These are phyloP conservation scores for Fundulus diaphanus DNA, from an alignment of 2,797 vertebrate species.

Conservation along the genomic window DNA sequence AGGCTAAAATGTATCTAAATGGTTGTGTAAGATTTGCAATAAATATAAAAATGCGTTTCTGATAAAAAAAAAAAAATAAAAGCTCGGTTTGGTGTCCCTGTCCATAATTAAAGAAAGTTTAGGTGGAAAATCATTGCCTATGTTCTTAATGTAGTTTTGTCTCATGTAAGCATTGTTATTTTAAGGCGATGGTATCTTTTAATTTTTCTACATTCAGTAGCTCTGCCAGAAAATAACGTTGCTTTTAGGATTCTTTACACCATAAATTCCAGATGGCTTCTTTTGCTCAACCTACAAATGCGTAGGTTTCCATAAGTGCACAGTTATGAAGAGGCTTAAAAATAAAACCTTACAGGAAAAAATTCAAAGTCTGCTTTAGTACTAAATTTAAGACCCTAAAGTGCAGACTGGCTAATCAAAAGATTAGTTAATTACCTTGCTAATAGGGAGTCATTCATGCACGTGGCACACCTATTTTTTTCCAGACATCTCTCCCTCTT, in stretches of 20 bases:
- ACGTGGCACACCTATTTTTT: constrained; percentile 11
- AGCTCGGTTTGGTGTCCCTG: too few relatives aligned
- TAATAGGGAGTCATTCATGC: constrained; percentile 40
- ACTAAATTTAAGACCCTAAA: constrained; percentile 16
- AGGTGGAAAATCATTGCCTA: too few relatives aligned
- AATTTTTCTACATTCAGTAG: background rate
- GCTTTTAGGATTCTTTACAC: background rate
- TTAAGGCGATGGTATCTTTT: background rate
- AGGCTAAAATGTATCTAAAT: too few relatives aligned
- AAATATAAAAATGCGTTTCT: too few relatives aligned
- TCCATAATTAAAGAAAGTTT: too few relatives aligned
- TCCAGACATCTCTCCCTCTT: background rate
- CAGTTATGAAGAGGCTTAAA: background rate
- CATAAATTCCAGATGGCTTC: background rate
- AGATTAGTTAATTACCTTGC: constrained; percentile 41
- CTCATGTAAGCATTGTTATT: background rate
- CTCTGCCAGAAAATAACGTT: background rate
- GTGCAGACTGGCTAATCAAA: constrained; percentile 20
- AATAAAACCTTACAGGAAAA: constrained; percentile 28
- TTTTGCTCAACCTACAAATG: background rate
- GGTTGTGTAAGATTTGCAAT: too few relatives aligned
- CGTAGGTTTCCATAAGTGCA: background rate
- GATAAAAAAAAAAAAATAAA: too few relatives aligned
- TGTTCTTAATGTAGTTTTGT: background rate
- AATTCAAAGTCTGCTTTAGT: constrained; percentile 12